phyloP scores from a whole-genome alignment of 2,113 vertebrate species.

The Nycticebus coucang region DNA sequence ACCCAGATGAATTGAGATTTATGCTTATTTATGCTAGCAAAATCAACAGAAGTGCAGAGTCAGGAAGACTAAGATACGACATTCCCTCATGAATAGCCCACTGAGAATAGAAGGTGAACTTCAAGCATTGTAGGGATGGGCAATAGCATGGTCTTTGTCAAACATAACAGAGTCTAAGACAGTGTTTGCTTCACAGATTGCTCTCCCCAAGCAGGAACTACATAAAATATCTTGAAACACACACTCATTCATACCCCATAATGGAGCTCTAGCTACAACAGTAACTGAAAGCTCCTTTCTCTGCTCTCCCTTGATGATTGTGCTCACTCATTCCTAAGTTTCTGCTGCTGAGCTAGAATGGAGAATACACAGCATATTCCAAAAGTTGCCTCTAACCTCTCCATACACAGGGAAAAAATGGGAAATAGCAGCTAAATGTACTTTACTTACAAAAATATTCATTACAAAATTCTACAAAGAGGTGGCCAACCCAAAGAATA shows the following conservation, averaged over 20 bases:
- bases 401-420: too few relatives aligned
- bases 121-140: neutral
- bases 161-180: neutral
- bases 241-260: neutral
- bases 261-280: neutral
- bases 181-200: neutral
- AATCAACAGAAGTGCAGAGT: neutral
- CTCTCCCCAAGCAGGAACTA: neutral
- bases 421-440: too few relatives aligned
- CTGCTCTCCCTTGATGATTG: neutral
- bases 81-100: neutral
- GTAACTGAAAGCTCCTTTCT: neutral
- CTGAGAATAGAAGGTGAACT: neutral
- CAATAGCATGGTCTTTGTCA: neutral
- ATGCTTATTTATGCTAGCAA: neutral
- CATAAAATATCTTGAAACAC: neutral
- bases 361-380: neutral
- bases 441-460: too few relatives aligned
- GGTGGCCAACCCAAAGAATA: too few relatives aligned
- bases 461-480: too few relatives aligned
- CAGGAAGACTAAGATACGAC: neutral
- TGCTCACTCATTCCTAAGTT: neutral
- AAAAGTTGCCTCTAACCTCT: too few relatives aligned
- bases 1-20: neutral
- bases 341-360: neutral